Conservation (phyloP, 2,888 invertebrate genomes). For the Pandemis heparana region DNA sequence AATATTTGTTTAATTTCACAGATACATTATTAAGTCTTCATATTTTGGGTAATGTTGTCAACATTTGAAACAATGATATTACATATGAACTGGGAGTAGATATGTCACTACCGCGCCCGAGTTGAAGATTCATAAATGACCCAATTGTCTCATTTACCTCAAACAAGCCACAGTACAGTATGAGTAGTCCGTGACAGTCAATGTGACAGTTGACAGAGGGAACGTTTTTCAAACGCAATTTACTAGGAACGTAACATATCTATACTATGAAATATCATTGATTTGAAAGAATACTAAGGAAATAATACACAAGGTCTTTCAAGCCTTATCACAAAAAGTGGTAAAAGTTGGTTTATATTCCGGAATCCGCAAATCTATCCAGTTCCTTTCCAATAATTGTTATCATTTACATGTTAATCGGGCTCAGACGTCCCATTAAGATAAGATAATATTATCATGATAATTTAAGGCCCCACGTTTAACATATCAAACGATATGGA, state of each 20-base stretch:
- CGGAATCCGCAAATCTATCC: neutral
- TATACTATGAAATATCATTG: too few species aligned
- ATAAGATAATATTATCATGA: slow-evolving; percentile 26
- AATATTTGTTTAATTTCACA: too few species aligned
- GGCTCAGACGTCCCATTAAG: slow-evolving; percentile 27
- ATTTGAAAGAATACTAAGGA: neutral
- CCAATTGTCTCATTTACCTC: too few species aligned
- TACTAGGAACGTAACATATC: too few species aligned
- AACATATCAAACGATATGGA: slow-evolving; percentile 19
- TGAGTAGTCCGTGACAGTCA: too few species aligned
- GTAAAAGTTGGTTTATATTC: neutral
- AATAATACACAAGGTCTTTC: neutral
- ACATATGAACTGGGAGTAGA: too few species aligned
- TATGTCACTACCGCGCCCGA: too few species aligned
- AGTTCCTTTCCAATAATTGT: neutral
- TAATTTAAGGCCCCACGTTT: slow-evolving; percentile 21
- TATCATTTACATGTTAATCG: slow-evolving; percentile 4
- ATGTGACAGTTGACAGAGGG: too few species aligned
- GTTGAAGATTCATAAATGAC: too few species aligned
- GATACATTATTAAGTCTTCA: neutral
- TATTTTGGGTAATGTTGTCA: neutral
- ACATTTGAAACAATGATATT: neutral
- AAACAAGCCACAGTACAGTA: too few species aligned
- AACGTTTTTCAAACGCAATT: too few species aligned
- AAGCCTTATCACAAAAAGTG: neutral